Conservation (phyloP, 2,797 vertebrate species). For the Hirundo rustica region DNA sequence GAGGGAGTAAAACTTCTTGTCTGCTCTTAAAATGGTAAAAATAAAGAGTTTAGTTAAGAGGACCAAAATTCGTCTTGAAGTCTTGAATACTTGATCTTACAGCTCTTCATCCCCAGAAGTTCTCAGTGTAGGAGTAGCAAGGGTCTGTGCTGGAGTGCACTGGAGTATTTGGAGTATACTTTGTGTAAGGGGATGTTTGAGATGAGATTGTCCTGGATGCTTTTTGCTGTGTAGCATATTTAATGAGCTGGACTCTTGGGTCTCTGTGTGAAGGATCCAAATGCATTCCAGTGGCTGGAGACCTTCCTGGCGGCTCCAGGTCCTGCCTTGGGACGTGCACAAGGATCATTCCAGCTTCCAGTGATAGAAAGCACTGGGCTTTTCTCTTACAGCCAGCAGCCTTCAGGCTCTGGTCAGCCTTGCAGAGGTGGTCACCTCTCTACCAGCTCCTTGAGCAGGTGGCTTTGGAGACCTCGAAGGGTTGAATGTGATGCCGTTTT, state of each 20-base stretch:
- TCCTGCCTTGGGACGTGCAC: neutral
- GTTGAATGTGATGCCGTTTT: neutral
- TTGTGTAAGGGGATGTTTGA: neutral
- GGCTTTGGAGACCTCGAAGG: neutral
- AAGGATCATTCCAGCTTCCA: neutral
- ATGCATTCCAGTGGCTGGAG: neutral
- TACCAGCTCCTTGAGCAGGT: neutral
- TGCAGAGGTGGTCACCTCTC: neutral
- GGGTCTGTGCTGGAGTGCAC: neutral
- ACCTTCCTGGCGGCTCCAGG: neutral
- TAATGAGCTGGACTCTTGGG: neutral
- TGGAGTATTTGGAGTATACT: neutral
- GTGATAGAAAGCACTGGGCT: rapidly evolving
- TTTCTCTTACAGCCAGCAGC: neutral
- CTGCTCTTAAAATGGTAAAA: neutral
- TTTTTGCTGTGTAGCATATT: neutral
- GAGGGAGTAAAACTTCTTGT: neutral
- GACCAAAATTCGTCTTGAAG: neutral
- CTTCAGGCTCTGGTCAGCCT: neutral
- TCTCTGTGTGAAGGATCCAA: neutral
- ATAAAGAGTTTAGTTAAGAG: neutral
- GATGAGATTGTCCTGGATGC: neutral
- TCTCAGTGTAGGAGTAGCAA: neutral
- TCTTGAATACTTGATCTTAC: neutral
- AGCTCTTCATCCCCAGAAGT: neutral